Evolutionary conservation across 92 coral and sea anemone species (phyloP).

Genomic region (Epizoanthus stellaris): DNA sequence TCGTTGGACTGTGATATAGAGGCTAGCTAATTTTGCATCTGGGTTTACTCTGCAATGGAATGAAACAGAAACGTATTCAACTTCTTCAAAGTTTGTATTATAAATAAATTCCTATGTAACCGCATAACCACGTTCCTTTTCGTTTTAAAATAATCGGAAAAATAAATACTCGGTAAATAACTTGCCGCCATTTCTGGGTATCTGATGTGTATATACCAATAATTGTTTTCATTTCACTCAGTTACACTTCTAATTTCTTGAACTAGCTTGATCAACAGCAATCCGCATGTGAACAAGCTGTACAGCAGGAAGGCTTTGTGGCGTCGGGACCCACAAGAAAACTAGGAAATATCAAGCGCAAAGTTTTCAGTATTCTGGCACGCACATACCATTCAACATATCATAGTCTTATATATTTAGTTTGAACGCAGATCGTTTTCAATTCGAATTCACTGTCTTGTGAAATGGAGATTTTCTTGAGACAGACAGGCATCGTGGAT

Average conservation of each 20-base stretch:
- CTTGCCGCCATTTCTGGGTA: background rate
- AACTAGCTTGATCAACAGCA: background rate
- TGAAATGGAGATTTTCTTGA: background rate
- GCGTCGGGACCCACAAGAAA: background rate
- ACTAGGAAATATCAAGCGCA: background rate
- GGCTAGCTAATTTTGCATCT: background rate
- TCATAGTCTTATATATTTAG: background rate
- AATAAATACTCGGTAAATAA: background rate
- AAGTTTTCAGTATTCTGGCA: background rate
- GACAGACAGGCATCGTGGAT: background rate
- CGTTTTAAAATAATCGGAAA: background rate
- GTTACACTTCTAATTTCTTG: background rate
- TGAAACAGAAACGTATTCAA: background rate
- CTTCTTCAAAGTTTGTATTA: too few relatives aligned
- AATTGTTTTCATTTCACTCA: too few relatives aligned
- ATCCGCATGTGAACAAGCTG: background rate
- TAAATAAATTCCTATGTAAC: background rate
- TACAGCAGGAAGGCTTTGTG: background rate
- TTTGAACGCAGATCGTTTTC: background rate
- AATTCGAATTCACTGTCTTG: background rate
- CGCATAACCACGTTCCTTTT: background rate
- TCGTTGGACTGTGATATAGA: background rate
- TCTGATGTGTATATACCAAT: too few relatives aligned
- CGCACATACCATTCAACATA: background rate
- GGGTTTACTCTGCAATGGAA: background rate